Evolutionary conservation across 2,113 vertebrate species (phyloP).

Genomic region (Indicator maculatus): DNA sequence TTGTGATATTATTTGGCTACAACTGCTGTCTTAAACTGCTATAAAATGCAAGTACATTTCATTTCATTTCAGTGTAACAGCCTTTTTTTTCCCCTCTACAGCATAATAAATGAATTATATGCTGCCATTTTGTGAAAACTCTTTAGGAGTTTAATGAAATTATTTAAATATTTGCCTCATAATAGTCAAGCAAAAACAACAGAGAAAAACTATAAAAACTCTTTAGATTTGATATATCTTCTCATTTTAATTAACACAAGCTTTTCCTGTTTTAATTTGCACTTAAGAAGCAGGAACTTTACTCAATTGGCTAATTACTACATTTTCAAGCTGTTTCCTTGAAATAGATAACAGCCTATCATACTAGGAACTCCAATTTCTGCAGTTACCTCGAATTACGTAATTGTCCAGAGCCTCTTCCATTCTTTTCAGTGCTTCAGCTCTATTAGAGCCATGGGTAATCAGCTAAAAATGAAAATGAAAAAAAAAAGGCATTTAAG

Average conservation of each 20-base stretch:
- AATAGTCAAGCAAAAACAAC: not conserved
- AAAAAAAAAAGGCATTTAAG: not conserved
- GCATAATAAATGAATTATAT: not conserved
- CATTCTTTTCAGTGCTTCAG: conserved; percentile 89
- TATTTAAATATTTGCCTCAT: not conserved
- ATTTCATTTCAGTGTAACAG: not conserved
- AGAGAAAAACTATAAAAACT: not conserved
- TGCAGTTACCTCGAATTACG: conserved; percentile 91
- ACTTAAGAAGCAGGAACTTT: conserved; percentile 79
- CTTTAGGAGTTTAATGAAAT: not conserved
- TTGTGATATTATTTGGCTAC: not conserved
- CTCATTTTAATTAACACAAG: conserved; percentile 66
- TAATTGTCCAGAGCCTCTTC: conserved; percentile 94
- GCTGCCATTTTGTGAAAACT: not conserved
- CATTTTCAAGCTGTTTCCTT: conserved; percentile 79
- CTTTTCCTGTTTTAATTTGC: conserved; percentile 77
- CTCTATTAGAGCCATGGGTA: conserved; percentile 87
- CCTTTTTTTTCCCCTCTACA: not conserved
- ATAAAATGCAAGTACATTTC: not conserved
- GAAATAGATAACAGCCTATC: conserved; percentile 73
- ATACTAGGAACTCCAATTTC: conserved; percentile 62
- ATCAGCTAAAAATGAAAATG: conserved; percentile 81
- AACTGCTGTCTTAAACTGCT: not conserved
- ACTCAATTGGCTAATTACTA: conserved; percentile 83
- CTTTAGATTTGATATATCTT: conserved; percentile 51